Evolutionary conservation across 1,140 invertebrate species (phyloP).

Genomic region (Drosophila pandora): DNA sequence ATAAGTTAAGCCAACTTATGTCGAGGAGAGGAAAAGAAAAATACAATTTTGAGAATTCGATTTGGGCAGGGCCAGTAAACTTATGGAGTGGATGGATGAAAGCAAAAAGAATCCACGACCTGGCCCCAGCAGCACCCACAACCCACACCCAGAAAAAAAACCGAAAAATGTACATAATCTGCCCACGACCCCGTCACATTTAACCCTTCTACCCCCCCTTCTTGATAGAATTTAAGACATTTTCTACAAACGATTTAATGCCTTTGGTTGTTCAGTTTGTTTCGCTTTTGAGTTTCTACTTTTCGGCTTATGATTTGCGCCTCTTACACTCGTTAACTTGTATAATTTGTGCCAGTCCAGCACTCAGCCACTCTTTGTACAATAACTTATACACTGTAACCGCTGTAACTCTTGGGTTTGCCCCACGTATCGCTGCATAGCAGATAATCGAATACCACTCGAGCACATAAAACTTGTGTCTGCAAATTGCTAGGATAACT

Average conservation of each 20-base stretch:
- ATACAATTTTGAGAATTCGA: constrained; percentile 59
- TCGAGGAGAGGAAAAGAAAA: constrained; percentile 8
- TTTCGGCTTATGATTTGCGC: constrained; percentile 51
- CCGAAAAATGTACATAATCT: constrained; percentile 38
- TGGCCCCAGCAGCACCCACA: background rate
- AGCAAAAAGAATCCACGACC: constrained; percentile 18
- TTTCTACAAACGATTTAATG: constrained; percentile 44
- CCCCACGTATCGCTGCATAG: constrained; percentile 79
- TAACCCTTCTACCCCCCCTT: constrained; percentile 11
- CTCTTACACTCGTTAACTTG: constrained; percentile 32
- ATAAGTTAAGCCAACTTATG: constrained; percentile 48
- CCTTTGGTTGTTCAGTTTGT: constrained; percentile 37
- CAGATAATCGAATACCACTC: constrained; percentile 38
- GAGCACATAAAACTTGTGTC: constrained; percentile 30
- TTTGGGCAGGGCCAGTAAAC: constrained; percentile 50
- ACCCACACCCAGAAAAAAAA: constrained; percentile 4
- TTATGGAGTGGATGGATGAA: constrained; percentile 21
- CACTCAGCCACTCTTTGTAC: constrained; percentile 38
- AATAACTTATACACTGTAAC: constrained; percentile 81
- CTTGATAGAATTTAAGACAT: constrained; percentile 21
- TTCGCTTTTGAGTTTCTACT: constrained; percentile 37
- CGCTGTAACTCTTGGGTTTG: constrained; percentile 73
- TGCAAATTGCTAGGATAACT: constrained; percentile 59
- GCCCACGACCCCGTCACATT: constrained; percentile 15
- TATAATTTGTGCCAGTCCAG: constrained; percentile 19